Evolutionary conservation across 2,113 vertebrate genomes (phyloP).

Genomic region (Nannobrachium achirus): DNA sequence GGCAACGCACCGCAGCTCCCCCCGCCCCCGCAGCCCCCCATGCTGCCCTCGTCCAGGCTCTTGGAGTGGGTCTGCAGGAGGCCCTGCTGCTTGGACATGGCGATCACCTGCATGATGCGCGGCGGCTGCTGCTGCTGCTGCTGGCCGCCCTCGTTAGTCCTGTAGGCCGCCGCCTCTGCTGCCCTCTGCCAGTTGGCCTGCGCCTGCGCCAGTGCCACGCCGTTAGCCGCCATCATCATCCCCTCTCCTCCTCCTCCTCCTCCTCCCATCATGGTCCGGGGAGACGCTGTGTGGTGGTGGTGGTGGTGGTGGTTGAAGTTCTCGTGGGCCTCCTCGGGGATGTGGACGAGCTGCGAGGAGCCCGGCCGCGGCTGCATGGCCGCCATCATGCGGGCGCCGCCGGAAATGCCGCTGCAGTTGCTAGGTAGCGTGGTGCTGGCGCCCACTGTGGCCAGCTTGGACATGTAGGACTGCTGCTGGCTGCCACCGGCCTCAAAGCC

Average conservation of each 20-base stretch:
- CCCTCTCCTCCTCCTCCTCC: constrained; percentile 46
- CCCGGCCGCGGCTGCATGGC: constrained; percentile 92
- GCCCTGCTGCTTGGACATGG: constrained; percentile 97
- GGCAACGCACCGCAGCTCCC: constrained; percentile 84
- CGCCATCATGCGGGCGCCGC: constrained; percentile 62
- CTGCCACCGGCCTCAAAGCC: constrained; percentile 64
- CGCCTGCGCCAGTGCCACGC: constrained; percentile 15
- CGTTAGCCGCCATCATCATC: constrained; percentile 20
- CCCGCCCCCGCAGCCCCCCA: constrained; percentile 57
- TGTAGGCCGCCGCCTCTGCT: constrained; percentile 86
- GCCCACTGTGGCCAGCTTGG: constrained; percentile 89
- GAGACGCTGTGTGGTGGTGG: constrained; percentile 65
- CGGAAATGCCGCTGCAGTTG: constrained; percentile 88
- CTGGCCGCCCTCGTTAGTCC: constrained; percentile 77
- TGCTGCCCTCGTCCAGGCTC: constrained; percentile 76
- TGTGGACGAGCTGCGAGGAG: constrained; percentile 95
- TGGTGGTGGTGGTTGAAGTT: constrained; percentile 67
- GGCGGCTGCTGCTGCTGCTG: constrained; percentile 82
- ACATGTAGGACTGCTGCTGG: constrained; percentile 52
- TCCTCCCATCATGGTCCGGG: constrained; percentile 79
- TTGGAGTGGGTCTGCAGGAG: constrained; percentile 92
- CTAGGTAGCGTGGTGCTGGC: constrained; percentile 84
- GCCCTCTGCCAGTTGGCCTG: constrained; percentile 93
- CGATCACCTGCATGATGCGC: constrained; percentile 95
- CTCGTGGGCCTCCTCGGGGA: constrained; percentile 95